Conservation (phyloP, 2,888 invertebrate species). For the Diarsia mendica region DNA sequence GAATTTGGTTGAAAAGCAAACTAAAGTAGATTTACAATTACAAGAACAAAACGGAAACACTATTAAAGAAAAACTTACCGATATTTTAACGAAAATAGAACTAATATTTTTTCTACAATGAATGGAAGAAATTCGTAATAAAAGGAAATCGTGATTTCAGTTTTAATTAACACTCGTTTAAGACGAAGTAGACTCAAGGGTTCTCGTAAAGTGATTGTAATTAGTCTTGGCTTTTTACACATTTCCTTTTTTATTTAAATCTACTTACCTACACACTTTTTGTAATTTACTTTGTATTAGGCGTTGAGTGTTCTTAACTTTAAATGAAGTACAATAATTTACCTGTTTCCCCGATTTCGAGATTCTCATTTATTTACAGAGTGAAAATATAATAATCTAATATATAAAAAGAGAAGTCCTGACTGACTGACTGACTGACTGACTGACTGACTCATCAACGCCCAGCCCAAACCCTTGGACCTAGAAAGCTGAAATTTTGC, state of each 20-base stretch:
- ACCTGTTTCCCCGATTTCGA: conserved; percentile 1
- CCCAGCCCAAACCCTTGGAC: no score
- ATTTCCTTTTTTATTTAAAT: conserved; percentile 34
- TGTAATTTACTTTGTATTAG: conserved; percentile 38
- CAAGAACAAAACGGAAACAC: background rate
- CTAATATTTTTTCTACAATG: background rate
- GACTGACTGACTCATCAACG: no score
- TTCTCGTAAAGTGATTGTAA: conserved; percentile 53
- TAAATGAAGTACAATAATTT: conserved; percentile 21
- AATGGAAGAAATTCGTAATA: conserved; percentile 13
- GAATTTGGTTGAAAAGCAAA: background rate
- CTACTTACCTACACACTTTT: background rate
- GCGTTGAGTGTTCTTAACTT: background rate
- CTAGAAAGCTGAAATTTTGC: no score
- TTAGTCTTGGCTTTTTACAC: conserved; percentile 45
- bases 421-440: no score
- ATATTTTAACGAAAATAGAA: conserved; percentile 4
- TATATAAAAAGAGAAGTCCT: no score
- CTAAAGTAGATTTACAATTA: background rate
- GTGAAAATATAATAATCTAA: background rate
- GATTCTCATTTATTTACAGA: background rate
- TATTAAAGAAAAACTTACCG: background rate
- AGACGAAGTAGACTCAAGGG: conserved; percentile 37
- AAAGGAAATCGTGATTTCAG: conserved; percentile 48
- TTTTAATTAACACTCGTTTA: conserved; percentile 61